phyloP scores from a whole-genome alignment of 1,140 invertebrate species.

The Zaprionus gabonicus region DNA sequence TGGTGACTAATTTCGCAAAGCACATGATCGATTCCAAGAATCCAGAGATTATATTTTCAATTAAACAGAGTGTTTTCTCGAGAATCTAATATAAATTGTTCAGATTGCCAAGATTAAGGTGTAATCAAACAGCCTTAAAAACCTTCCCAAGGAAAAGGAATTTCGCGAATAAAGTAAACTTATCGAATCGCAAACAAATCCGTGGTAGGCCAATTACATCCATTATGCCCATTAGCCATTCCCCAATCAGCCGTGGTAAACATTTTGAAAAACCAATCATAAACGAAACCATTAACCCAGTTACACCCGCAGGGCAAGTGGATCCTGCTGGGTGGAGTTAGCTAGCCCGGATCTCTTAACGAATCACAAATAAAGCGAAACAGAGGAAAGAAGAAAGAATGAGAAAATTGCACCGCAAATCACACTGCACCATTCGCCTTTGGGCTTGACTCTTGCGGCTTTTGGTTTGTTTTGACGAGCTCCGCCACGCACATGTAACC shows the following conservation, averaged over 20 bases:
- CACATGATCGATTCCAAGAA: slow-evolving; percentile 29
- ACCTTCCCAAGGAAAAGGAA: not conserved
- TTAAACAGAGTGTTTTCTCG: slow-evolving; percentile 12
- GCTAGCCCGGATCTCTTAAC: not conserved
- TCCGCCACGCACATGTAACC: slow-evolving; percentile 35
- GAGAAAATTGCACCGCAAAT: slow-evolving; percentile 27
- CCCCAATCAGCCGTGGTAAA: slow-evolving; percentile 46
- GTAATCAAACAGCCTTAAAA: not conserved
- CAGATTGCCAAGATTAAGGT: not conserved
- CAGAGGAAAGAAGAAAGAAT: not conserved
- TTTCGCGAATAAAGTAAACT: not conserved
- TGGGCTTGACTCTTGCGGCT: slow-evolving; percentile 27
- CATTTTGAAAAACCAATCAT: slow-evolving; percentile 58
- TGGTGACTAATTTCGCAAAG: slow-evolving; percentile 31
- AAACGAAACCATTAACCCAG: slow-evolving; percentile 66
- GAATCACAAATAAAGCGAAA: not conserved
- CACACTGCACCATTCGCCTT: slow-evolving; percentile 37
- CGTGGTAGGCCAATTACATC: slow-evolving; percentile 36
- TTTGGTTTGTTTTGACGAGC: slow-evolving; percentile 13
- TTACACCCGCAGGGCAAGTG: slow-evolving; percentile 33
- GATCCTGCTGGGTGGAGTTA: not conserved
- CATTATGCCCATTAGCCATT: slow-evolving; percentile 40
- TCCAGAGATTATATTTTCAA: slow-evolving; percentile 12
- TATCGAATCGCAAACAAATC: slow-evolving; percentile 41
- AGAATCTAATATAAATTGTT: not conserved